Percentiles rank a stretch among this genome's conserved stretches.
These are phyloP conservation scores for Oreochromis niloticus DNA, from an alignment of 2,113 vertebrate genomes.

Conservation along the genomic window DNA sequence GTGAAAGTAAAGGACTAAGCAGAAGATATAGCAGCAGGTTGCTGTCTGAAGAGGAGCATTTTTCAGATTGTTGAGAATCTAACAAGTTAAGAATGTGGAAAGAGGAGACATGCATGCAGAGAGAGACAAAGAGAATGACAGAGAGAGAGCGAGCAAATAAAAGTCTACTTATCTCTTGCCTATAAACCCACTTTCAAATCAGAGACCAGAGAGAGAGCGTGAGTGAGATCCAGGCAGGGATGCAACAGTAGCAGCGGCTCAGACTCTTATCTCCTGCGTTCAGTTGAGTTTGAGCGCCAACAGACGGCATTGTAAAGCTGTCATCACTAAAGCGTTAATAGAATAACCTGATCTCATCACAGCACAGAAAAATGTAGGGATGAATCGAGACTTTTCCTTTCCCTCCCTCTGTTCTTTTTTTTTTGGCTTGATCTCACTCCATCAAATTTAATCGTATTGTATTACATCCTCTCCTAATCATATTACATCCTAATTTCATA, in stretches of 20 bases:
- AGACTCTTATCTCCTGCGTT: conserved; percentile 13
- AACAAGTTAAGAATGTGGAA: background rate
- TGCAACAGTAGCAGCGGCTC: background rate
- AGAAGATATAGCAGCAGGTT: background rate
- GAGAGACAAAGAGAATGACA: background rate
- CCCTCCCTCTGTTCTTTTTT: background rate
- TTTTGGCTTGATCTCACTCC: background rate
- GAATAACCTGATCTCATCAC: conserved; percentile 35
- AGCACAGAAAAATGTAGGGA: background rate
- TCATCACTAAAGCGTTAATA: conserved; percentile 27
- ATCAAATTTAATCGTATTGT: conserved; percentile 39
- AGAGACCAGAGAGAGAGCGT: background rate
- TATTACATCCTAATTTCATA: conserved; percentile 42
- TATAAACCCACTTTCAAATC: conserved; percentile 24
- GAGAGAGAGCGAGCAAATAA: background rate
- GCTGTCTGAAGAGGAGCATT: background rate
- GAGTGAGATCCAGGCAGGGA: background rate
- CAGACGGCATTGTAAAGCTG: conserved; percentile 32
- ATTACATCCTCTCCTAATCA: conserved; percentile 42
- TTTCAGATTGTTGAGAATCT: background rate
- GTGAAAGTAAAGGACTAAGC: background rate
- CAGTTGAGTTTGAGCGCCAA: conserved; percentile 11
- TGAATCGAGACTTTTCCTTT: background rate
- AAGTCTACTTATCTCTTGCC: conserved; percentile 12
- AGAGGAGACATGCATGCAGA: background rate